Evolutionary conservation across 2,888 invertebrate species (phyloP).

Genomic region (Tachina grossa): DNA sequence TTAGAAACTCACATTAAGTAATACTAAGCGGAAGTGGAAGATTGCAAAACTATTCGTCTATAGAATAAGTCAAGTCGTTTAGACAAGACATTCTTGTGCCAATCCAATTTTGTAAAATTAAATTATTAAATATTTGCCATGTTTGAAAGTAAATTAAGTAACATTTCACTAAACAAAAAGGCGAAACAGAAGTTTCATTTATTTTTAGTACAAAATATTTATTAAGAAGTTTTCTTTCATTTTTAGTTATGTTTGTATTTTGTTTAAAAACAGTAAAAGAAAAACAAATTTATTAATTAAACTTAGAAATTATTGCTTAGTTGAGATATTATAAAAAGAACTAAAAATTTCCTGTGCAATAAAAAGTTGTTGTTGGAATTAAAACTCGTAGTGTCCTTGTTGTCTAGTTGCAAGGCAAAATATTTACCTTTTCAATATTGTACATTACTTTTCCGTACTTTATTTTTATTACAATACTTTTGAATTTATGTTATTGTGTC

Average conservation of each 20-base stretch:
- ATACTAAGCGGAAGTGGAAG: too few species aligned
- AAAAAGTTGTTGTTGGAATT: conserved; percentile 12
- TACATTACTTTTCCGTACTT: conserved; percentile 35
- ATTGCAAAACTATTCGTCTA: too few species aligned
- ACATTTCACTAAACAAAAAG: neutral
- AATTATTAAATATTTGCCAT: too few species aligned
- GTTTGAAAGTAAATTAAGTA: neutral
- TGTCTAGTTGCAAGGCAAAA: conserved; percentile 27
- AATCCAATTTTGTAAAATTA: neutral
- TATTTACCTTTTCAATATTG: conserved; percentile 63
- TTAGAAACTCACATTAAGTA: too few species aligned
- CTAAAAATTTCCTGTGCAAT: conserved; percentile 6
- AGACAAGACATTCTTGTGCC: neutral
- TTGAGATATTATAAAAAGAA: conserved; percentile 20
- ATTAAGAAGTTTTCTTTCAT: neutral
- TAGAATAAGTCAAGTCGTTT: neutral
- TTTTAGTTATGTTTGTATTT: neutral
- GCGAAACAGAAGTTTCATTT: neutral
- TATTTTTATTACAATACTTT: conserved; percentile 56
- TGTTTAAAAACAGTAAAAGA: neutral
- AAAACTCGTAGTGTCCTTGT: conserved; percentile 12
- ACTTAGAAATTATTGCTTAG: conserved; percentile 19
- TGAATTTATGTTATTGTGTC: conserved; percentile 51
- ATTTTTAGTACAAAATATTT: neutral
- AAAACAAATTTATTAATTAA: conserved; percentile 51